Percentiles rank a stretch among this genome's conserved stretches.
Evolutionary conservation across 2,113 vertebrate genomes (phyloP).

Genomic region (Ahaetulla prasina): DNA sequence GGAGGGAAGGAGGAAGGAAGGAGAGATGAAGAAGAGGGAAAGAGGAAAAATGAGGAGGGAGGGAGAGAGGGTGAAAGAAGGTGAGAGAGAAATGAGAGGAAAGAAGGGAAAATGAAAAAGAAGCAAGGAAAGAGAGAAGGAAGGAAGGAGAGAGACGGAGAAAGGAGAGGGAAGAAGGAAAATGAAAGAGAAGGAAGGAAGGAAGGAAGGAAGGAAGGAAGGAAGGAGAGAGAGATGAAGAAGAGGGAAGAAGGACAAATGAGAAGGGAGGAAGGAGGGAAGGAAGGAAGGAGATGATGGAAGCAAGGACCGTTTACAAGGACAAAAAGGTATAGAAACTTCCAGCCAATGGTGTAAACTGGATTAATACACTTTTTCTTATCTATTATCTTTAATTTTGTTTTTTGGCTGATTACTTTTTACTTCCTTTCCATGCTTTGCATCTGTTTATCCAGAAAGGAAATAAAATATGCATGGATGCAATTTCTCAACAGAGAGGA

Average conservation of each 20-base stretch:
- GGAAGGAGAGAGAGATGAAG: too few relatives aligned
- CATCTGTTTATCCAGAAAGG: not conserved
- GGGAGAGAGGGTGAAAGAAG: too few relatives aligned
- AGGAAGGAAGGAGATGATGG: not conserved
- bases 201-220: too few relatives aligned
- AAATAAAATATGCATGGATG: not conserved
- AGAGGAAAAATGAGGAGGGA: too few relatives aligned
- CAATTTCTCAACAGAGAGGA: not conserved
- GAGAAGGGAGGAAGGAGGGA: not conserved
- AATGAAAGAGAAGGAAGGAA: too few relatives aligned
- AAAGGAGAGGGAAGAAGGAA: too few relatives aligned
- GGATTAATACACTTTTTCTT: not conserved
- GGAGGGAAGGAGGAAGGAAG: too few relatives aligned
- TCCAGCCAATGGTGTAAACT: not conserved
- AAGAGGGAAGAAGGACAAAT: too few relatives aligned
- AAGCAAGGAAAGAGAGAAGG: too few relatives aligned
- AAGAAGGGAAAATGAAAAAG: too few relatives aligned
- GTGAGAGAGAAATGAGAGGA: too few relatives aligned
- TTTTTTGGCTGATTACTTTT: not conserved
- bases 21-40: not conserved
- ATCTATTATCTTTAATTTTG: not conserved
- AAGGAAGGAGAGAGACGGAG: too few relatives aligned
- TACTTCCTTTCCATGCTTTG: not conserved
- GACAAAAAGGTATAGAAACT: not conserved
- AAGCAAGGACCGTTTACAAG: not conserved